A percentile compares a stretch with the other conserved stretches of the same genome.
Evolutionary conservation across 2,113 vertebrate species (phyloP).

Genomic region (Phrynosoma blainvillii): DNA sequence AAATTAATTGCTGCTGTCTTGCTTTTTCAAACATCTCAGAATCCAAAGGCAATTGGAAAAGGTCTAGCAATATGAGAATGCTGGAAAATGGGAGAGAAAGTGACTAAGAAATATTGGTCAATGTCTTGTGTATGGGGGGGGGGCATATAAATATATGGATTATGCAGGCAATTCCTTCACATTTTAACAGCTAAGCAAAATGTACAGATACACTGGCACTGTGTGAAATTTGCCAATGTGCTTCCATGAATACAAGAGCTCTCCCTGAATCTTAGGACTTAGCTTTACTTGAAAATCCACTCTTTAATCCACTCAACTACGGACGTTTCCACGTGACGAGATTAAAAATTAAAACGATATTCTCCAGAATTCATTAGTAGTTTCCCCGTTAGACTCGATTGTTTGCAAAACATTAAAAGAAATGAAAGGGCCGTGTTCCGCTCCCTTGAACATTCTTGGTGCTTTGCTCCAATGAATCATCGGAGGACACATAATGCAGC

Average conservation of each 20-base stretch:
- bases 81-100: background rate
- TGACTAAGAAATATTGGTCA: background rate
- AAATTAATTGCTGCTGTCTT: background rate
- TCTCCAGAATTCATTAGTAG: background rate
- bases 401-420: background rate
- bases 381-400: background rate
- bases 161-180: background rate
- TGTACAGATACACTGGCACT: background rate
- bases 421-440: background rate
- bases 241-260: background rate
- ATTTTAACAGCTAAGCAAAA: background rate
- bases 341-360: conserved; percentile 8
- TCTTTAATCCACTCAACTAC: conserved; percentile 7
- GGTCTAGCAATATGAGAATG: background rate
- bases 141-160: too few species aligned
- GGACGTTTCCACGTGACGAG: background rate
- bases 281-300: background rate
- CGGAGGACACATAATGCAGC: too few species aligned
- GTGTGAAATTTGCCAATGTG: background rate
- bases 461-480: background rate
- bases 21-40: background rate
- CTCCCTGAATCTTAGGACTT: background rate
- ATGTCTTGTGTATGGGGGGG: background rate
- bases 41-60: background rate
- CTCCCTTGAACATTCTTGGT: background rate